A percentile compares a stretch with the other conserved stretches of the same genome.
phyloP scores from a whole-genome alignment of 2,797 vertebrate species.

The Oreochromis mossambicus region DNA sequence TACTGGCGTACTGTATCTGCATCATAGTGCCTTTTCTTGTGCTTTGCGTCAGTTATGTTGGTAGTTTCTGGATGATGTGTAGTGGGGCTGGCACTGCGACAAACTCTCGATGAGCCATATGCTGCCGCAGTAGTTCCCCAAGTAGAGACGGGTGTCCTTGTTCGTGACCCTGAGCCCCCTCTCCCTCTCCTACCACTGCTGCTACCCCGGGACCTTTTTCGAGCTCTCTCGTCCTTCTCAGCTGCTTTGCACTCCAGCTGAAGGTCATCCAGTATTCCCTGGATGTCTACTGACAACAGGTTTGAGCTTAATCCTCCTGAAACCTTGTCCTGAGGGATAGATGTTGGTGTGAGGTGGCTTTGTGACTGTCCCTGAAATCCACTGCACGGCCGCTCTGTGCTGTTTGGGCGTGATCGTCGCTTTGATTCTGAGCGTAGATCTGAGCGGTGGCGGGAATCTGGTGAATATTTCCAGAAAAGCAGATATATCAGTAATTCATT shows the following conservation, averaged over 20 bases:
- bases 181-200: conserved; percentile 47
- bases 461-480: not conserved
- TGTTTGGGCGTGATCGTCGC: conserved; percentile 31
- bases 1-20: conserved; percentile 88
- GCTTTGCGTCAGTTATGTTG: conserved; percentile 66
- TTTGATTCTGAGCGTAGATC: conserved; percentile 43
- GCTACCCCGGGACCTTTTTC: conserved; percentile 34
- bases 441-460: conserved; percentile 56
- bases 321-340: conserved; percentile 11
- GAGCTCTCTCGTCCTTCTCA: conserved; percentile 45
- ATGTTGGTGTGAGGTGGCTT: not conserved
- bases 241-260: conserved; percentile 76
- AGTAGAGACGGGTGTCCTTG: conserved; percentile 47
- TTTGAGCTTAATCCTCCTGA: conserved; percentile 69
- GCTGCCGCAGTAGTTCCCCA: conserved; percentile 23
- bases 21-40: conserved; percentile 91
- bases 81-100: conserved; percentile 83
- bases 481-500: not conserved
- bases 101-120: conserved; percentile 43
- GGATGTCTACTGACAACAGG: conserved; percentile 86
- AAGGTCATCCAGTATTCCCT: conserved; percentile 90
- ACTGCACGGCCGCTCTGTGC: conserved; percentile 43
- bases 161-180: conserved; percentile 57
- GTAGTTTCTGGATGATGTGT: conserved; percentile 73
- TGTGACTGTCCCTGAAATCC: conserved; percentile 19